These are phyloP conservation scores for Otolemur crassicaudatus DNA, from an alignment of 2,797 vertebrate genomes.

Conservation along the genomic window DNA sequence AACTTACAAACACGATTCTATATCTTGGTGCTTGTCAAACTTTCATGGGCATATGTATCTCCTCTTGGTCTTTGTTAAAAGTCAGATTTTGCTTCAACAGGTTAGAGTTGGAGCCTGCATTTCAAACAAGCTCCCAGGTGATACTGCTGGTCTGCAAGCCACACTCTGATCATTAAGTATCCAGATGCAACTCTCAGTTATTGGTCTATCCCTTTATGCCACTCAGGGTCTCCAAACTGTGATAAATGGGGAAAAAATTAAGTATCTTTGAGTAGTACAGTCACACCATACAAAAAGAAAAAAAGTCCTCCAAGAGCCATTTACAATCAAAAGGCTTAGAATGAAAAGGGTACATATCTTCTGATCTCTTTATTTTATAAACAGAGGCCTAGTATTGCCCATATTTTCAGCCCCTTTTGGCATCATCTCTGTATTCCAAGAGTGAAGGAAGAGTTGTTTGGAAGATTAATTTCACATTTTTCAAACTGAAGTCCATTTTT, in stretches of 20 bases:
- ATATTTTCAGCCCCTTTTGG: not conserved
- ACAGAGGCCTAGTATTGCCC: not conserved
- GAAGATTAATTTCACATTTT: conserved; percentile 23
- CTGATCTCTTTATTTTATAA: not conserved
- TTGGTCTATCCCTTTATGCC: not conserved
- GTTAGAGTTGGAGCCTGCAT: not conserved
- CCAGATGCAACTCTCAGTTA: not conserved
- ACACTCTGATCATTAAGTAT: not conserved
- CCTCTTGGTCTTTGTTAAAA: not conserved
- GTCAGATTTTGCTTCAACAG: not conserved
- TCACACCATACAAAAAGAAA: not conserved
- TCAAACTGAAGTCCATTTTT: conserved; percentile 12
- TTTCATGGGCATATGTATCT: not conserved
- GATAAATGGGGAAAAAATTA: not conserved
- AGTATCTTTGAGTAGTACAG: not conserved
- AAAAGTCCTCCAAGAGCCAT: not conserved
- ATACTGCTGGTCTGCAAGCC: not conserved
- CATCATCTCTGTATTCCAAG: not conserved
- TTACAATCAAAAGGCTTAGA: not conserved
- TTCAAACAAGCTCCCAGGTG: not conserved
- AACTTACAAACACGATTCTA: not conserved
- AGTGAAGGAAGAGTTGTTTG: not conserved
- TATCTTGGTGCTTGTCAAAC: not conserved
- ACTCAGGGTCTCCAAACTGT: not conserved
- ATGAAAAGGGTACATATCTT: not conserved